Evolutionary conservation across 2,113 vertebrate genomes (phyloP), one percentile per base, ranked within the genome.

Genomic region (Excalfactoria chinensis): DNA sequence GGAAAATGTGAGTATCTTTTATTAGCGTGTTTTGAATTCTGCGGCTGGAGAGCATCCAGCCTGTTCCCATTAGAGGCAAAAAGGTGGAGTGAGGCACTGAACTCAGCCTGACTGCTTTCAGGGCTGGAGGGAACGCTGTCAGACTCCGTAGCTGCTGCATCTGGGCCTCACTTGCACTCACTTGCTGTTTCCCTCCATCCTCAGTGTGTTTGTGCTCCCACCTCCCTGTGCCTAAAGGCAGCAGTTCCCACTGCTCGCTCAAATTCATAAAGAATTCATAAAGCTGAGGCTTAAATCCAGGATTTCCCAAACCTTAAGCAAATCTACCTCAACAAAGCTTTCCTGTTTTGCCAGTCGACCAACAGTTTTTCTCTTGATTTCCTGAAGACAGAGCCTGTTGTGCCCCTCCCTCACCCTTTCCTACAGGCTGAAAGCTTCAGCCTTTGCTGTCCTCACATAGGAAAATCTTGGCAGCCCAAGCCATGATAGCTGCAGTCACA

Each of bases 171-270:
- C 37, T 70, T 77, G 59, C 51, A 25, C 55, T 48, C 46, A 48
- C 46, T 49, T 11, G 7, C 12, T 23, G 48, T 49, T 49, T 40
- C 9, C 25, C 56, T 73, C 14, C 0, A 1, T 23, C 35, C 3
- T 48, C 41, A 8, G 0, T 34, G 17, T 43, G 25, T n/a, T 7
- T 60, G 0, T 55, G 46, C 20, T 58, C 58, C 18, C 0, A 28
- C 48, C 20, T 12, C 32, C 37, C 30, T 23, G 30, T 81, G 68
- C 15, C 26, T 16, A 41, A 60, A 37, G 30, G 32, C 30, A 44
- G 69, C 60, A 84, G 59, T 41, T 73, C 13, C 16, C 19, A 55
- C 21, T 9, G 4, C 60, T 79, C 84, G 44, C 23, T 25, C 6
- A 1, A 49, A 69, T 53, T 83, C 51, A n/a, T 14, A 62, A 40